Conservation (phyloP, 2,113 vertebrate genomes). For the Numida meleagris region DNA sequence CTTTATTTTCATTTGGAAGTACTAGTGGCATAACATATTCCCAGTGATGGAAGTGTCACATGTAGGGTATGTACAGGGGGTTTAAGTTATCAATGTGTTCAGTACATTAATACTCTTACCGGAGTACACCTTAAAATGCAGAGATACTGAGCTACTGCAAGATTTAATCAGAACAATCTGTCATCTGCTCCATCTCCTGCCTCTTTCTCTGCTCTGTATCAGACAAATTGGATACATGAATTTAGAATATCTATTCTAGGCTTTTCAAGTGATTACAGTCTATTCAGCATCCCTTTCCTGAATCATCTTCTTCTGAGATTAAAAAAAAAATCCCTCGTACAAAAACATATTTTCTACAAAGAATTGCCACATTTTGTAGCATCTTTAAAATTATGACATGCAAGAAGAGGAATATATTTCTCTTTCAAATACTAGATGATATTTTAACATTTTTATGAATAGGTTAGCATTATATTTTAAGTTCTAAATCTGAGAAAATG, state of each 20-base stretch:
- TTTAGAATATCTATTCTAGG: neutral
- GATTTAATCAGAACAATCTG: neutral
- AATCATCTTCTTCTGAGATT: neutral
- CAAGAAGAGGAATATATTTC: neutral
- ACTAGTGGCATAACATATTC: neutral
- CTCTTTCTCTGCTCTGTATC: neutral
- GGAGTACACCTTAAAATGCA: neutral
- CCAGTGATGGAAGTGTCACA: neutral
- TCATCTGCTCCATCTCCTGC: neutral
- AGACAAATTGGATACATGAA: neutral
- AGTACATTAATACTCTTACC: neutral
- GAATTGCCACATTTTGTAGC: neutral
- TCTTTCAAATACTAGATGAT: neutral
- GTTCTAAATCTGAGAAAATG: neutral
- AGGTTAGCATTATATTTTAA: neutral
- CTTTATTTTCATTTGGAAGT: neutral
- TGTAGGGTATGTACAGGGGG: rapidly evolving
- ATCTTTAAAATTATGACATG: neutral
- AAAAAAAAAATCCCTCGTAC: neutral
- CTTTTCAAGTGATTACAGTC: neutral
- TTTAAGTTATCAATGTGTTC: neutral
- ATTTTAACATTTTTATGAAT: neutral
- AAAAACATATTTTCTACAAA: neutral
- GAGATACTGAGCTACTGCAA: neutral
- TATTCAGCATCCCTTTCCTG: neutral